Conservation (phyloP, 2,113 vertebrate genomes). For the Heteronetta atricapilla region DNA sequence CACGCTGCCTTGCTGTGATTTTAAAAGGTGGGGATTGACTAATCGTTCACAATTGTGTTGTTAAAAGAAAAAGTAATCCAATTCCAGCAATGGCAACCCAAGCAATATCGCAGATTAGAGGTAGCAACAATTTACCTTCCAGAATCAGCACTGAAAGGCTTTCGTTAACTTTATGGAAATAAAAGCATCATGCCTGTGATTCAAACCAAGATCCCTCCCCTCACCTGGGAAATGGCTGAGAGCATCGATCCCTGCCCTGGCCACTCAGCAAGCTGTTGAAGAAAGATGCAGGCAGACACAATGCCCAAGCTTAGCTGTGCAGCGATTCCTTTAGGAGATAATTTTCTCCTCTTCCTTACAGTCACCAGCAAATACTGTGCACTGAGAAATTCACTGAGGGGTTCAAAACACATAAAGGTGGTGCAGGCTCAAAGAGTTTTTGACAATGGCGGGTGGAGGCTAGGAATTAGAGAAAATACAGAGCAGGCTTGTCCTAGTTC, state of each 20-base stretch:
- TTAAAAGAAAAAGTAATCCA: not conserved
- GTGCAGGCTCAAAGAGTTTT: not conserved
- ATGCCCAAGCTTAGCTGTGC: not conserved
- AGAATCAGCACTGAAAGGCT: not conserved
- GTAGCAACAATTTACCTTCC: not conserved
- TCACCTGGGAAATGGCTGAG: not conserved
- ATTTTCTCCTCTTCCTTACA: not conserved
- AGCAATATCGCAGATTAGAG: not conserved
- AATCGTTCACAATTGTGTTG: not conserved
- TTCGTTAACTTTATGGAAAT: not conserved
- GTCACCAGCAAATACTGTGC: not conserved
- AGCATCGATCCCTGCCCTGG: accelerated
- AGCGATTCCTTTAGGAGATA: not conserved
- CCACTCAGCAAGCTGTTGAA: not conserved
- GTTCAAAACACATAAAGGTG: not conserved
- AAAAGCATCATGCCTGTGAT: not conserved
- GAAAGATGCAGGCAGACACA: not conserved
- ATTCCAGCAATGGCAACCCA: not conserved
- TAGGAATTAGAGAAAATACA: not conserved
- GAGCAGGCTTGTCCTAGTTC: accelerated
- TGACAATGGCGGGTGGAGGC: not conserved
- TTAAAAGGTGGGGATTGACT: not conserved
- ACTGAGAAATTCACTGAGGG: not conserved
- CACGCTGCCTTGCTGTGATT: not conserved
- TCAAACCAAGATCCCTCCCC: not conserved